Evolutionary conservation across 2,797 vertebrate species (phyloP).

Genomic region (Pampus argenteus): DNA sequence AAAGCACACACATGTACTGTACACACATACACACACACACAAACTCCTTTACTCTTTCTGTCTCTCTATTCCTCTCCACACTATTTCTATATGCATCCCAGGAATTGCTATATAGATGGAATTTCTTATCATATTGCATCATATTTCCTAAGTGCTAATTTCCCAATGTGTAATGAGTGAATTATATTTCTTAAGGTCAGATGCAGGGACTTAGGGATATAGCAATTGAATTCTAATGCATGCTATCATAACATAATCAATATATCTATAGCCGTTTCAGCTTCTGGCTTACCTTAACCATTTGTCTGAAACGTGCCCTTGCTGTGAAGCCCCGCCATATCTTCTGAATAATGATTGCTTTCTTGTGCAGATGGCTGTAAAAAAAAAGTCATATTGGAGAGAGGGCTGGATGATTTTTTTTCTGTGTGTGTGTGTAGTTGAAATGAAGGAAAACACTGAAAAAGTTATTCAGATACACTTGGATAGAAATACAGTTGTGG

Average conservation of each 20-base stretch:
- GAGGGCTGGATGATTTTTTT: conserved; percentile 42
- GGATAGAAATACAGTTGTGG: conserved; percentile 8
- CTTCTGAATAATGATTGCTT: conserved; percentile 90
- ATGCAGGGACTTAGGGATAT: conserved; percentile 80
- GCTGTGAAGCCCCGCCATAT: conserved; percentile 91
- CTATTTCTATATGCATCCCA: conserved; percentile 60
- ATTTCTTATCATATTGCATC: conserved; percentile 79
- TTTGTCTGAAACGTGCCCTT: conserved; percentile 87
- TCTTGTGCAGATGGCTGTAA: conserved; percentile 88
- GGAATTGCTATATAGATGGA: conserved; percentile 72
- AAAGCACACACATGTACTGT: conserved; percentile 63
- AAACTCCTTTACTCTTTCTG: conserved; percentile 41
- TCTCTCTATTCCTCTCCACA: conserved; percentile 48
- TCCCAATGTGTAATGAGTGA: conserved; percentile 82
- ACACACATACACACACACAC: conserved; percentile 29
- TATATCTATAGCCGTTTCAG: conserved; percentile 79
- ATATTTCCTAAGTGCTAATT: conserved; percentile 85
- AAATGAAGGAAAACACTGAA: conserved; percentile 47
- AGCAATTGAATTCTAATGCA: conserved; percentile 86
- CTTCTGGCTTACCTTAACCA: conserved; percentile 89
- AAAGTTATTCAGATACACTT: conserved; percentile 37
- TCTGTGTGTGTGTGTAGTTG: conserved; percentile 37
- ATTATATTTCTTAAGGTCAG: conserved; percentile 85
- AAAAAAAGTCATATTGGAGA: conserved; percentile 68
- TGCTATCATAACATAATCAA: conserved; percentile 86